Percentiles rank a stretch among this genome's conserved stretches.
These are phyloP conservation scores for Chaetodon auriga DNA, from an alignment of 2,113 vertebrate genomes.

Conservation along the genomic window DNA sequence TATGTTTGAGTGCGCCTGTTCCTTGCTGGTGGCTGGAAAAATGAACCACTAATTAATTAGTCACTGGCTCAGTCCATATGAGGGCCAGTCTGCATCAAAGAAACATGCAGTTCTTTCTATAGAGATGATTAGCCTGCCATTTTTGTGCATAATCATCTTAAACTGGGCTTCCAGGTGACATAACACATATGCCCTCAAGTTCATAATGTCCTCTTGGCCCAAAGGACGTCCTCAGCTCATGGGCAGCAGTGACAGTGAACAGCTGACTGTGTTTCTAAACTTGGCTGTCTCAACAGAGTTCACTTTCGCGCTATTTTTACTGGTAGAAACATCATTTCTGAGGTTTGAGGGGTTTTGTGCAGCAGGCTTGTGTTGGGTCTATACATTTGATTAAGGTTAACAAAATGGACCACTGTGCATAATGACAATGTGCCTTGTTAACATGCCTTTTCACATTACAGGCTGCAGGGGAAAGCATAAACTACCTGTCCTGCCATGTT, in stretches of 20 bases:
- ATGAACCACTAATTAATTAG: constrained; percentile 31
- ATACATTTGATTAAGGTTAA: constrained; percentile 17
- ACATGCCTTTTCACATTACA: neutral
- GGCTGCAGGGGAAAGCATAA: neutral
- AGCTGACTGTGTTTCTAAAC: constrained; percentile 29
- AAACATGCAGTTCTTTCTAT: neutral
- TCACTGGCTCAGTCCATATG: neutral
- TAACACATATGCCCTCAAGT: constrained; percentile 8
- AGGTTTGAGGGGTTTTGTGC: neutral
- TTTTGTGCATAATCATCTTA: constrained; percentile 39
- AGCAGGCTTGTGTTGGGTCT: neutral
- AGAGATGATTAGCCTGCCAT: constrained; percentile 13
- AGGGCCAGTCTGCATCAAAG: constrained; percentile 15
- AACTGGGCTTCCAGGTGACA: constrained; percentile 30
- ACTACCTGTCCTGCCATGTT: neutral
- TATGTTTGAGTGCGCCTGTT: neutral
- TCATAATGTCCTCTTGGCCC: constrained; percentile 2
- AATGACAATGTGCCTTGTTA: neutral
- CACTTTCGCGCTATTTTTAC: neutral
- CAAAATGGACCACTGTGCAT: neutral
- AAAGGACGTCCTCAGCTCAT: neutral
- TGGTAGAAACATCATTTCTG: neutral
- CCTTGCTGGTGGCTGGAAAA: neutral
- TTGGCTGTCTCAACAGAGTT: constrained; percentile 9
- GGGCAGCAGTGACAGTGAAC: constrained; percentile 18